phyloP scores from a whole-genome alignment of 2,797 vertebrate species.

The Myiotriccus ornatus region DNA sequence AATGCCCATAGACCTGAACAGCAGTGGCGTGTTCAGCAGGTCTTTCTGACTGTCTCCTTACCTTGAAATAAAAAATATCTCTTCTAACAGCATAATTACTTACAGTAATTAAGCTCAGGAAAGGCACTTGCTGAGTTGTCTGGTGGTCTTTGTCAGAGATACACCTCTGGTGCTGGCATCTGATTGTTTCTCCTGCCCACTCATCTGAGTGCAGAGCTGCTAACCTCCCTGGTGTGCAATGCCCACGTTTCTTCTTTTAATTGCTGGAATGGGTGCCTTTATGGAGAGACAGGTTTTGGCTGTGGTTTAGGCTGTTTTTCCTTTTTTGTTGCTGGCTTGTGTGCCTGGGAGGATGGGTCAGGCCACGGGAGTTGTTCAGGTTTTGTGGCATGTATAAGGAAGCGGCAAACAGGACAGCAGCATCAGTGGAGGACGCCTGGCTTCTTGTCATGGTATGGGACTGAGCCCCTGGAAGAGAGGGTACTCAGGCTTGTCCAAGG shows the following conservation, averaged over 20 bases:
- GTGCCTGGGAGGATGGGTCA: neutral
- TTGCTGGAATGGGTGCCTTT: neutral
- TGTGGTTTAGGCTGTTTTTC: neutral
- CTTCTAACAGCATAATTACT: neutral
- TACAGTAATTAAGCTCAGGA: neutral
- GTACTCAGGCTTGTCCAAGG: neutral
- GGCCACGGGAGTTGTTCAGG: neutral
- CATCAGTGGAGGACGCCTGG: neutral
- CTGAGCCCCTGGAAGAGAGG: neutral
- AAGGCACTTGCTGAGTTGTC: neutral
- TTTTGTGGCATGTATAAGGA: neutral
- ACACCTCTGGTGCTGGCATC: neutral
- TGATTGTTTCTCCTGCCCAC: neutral
- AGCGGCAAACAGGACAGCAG: neutral
- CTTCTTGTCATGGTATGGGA: neutral
- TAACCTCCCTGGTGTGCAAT: accelerated
- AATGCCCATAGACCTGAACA: neutral
- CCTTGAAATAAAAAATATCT: neutral
- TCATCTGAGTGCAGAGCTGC: neutral
- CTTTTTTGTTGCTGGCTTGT: neutral
- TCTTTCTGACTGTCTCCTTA: neutral
- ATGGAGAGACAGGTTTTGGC: neutral
- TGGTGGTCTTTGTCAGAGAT: neutral
- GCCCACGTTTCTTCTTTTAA: neutral
- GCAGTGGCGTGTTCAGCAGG: neutral